These are phyloP conservation scores for Scatophagus argus DNA, from an alignment of 2,113 vertebrate genomes.

Conservation along the genomic window DNA sequence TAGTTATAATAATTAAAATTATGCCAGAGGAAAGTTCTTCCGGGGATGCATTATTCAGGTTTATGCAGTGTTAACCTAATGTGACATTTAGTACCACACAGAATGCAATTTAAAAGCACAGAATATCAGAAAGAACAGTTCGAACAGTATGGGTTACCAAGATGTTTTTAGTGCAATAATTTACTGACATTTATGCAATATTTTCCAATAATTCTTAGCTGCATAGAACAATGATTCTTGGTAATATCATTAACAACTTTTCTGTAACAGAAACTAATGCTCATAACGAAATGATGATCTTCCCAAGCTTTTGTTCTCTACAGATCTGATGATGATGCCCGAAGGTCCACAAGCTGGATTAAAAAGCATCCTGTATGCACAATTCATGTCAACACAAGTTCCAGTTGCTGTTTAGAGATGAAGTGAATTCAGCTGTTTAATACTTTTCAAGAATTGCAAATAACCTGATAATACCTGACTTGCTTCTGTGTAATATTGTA, in stretches of 20 bases:
- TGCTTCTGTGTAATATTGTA: not conserved
- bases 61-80: not conserved
- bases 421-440: not conserved
- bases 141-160: not conserved
- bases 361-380: no score
- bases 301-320: not conserved
- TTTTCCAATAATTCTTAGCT: not conserved
- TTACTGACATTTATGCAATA: not conserved
- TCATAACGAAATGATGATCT: no score
- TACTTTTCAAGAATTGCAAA: not conserved
- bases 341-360: no score
- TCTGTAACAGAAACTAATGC: no score
- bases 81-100: not conserved
- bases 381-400: no score
- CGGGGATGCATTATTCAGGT: not conserved
- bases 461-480: not conserved
- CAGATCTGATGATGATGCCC: constrained; percentile 1
- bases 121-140: not conserved
- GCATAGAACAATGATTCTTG: not conserved
- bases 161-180: not conserved
- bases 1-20: not conserved
- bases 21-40: not conserved
- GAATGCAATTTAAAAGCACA: not conserved
- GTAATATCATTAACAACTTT: not conserved
- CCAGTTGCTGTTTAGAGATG: no score